phyloP scores from a whole-genome alignment of 2,888 invertebrate genomes.

The Galerucella calmariensis region DNA sequence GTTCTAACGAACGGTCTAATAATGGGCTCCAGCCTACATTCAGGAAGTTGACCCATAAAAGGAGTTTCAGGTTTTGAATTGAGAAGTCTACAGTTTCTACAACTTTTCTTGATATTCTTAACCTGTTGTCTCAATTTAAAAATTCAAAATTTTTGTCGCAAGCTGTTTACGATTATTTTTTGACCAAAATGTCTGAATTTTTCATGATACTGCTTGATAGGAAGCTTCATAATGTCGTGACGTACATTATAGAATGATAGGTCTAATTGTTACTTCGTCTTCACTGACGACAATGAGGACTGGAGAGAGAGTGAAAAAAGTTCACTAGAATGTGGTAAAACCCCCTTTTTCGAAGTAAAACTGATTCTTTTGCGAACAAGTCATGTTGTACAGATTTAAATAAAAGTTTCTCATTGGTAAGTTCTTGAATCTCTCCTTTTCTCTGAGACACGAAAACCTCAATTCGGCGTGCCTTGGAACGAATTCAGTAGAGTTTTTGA shows the following conservation, averaged over 20 bases:
- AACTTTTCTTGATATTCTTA: constrained; percentile 19
- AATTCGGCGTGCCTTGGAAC: too few relatives aligned
- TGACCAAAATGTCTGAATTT: constrained; percentile 25
- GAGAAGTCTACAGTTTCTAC: constrained; percentile 29
- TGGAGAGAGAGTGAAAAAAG: too few relatives aligned
- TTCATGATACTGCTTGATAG: constrained; percentile 34
- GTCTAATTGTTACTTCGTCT: too few relatives aligned
- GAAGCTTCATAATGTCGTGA: constrained; percentile 26
- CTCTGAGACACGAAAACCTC: too few relatives aligned
- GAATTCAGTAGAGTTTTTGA: too few relatives aligned
- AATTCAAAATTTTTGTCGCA: constrained; percentile 29
- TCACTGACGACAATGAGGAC: too few relatives aligned
- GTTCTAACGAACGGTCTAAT: constrained; percentile 30
- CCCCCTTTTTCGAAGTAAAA: too few relatives aligned
- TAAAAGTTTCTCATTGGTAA: too few relatives aligned
- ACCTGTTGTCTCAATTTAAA: constrained; percentile 23
- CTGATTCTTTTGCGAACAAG: not conserved
- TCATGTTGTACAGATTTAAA: too few relatives aligned
- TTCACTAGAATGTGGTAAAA: too few relatives aligned
- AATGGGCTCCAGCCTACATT: constrained; percentile 23
- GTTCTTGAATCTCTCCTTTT: too few relatives aligned
- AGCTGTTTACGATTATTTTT: constrained; percentile 23
- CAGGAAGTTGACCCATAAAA: constrained; percentile 30
- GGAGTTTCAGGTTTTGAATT: constrained; percentile 16
- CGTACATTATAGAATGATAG: too few relatives aligned